phyloP scores from a whole-genome alignment of 2,888 invertebrate genomes.

The Hypomecis atomaria region DNA sequence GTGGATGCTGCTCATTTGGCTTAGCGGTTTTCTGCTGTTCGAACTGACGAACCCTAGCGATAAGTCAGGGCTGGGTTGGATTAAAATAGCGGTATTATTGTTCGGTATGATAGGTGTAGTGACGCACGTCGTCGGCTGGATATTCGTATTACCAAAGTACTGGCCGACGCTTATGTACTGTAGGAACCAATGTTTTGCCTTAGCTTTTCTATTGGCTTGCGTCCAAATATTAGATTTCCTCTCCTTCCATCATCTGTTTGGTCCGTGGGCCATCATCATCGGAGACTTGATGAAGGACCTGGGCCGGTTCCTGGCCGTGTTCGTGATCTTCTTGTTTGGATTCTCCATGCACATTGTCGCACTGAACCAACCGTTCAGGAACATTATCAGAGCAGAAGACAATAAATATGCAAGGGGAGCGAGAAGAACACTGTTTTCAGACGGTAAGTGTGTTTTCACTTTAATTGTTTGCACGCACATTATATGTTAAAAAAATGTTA shows the following conservation, averaged over 20 bases:
- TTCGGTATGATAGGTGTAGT: constrained; percentile 96
- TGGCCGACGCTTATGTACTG: constrained; percentile 96
- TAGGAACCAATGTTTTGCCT: constrained; percentile 98
- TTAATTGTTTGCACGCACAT: constrained; percentile 34
- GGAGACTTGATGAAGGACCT: constrained; percentile 97
- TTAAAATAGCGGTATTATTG: constrained; percentile 93
- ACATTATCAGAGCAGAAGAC: constrained; percentile 86
- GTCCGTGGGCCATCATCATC: constrained; percentile 99
- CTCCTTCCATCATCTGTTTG: constrained; percentile 99
- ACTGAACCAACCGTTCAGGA: constrained; percentile 96
- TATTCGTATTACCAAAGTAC: constrained; percentile 87
- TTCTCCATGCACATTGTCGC: constrained; percentile 99
- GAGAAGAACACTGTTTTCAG: constrained; percentile 86
- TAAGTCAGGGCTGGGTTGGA: constrained; percentile 98
- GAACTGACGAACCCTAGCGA: constrained; percentile 99
- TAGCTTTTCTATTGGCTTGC: constrained; percentile 97
- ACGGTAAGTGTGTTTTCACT: constrained; percentile 85
- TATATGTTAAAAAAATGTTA: constrained; percentile 27
- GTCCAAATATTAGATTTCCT: constrained; percentile 99
- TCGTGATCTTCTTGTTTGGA: constrained; percentile 99
- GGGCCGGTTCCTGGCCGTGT: constrained; percentile 97
- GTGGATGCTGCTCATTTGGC: constrained; percentile 97
- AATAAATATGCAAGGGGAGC: constrained; percentile 83
- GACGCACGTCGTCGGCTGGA: constrained; percentile 93
- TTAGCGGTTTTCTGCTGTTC: constrained; percentile 96